These are phyloP conservation scores for Sesamia inferens DNA, from an alignment of 2,888 invertebrate species.

Conservation along the genomic window DNA sequence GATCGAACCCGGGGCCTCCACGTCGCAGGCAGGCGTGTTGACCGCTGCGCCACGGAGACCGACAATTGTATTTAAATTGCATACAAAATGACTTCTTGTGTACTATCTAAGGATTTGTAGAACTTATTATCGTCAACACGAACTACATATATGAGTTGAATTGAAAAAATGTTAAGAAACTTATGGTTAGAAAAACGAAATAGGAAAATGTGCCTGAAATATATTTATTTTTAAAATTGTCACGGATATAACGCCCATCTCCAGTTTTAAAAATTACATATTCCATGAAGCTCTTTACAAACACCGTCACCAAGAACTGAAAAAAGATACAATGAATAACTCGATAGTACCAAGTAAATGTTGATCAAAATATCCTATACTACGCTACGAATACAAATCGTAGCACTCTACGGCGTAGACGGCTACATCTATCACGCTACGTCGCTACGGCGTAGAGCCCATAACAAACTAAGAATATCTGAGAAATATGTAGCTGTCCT, in stretches of 20 bases:
- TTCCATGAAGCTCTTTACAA: background rate
- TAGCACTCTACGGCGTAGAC: conserved; percentile 60
- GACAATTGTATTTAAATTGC: conserved; percentile 19
- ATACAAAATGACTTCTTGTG: background rate
- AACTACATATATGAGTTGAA: too few species aligned
- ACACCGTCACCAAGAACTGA: conserved; percentile 7
- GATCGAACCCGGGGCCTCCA: too few species aligned
- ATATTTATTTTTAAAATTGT: background rate
- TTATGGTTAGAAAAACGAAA: background rate
- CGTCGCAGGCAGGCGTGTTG: too few species aligned
- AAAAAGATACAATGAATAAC: conserved; percentile 47
- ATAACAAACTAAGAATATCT: conserved; percentile 55
- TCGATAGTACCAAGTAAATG: conserved; percentile 48
- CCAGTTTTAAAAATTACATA: background rate
- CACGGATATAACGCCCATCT: background rate
- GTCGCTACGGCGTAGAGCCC: conserved; percentile 29
- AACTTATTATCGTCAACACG: background rate
- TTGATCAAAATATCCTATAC: conserved; percentile 51
- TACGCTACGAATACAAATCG: conserved; percentile 58
- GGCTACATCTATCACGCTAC: conserved; percentile 61
- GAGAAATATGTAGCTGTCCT: conserved; percentile 35
- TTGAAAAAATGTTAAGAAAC: too few species aligned
- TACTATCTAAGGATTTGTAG: background rate
- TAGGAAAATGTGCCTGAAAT: too few species aligned
- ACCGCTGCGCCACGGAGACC: too few species aligned